Evolutionary conservation across 2,797 vertebrate genomes (phyloP), one percentile per base, ranked within the genome.

Genomic region (Melanotaenia parkinsoni): DNA sequence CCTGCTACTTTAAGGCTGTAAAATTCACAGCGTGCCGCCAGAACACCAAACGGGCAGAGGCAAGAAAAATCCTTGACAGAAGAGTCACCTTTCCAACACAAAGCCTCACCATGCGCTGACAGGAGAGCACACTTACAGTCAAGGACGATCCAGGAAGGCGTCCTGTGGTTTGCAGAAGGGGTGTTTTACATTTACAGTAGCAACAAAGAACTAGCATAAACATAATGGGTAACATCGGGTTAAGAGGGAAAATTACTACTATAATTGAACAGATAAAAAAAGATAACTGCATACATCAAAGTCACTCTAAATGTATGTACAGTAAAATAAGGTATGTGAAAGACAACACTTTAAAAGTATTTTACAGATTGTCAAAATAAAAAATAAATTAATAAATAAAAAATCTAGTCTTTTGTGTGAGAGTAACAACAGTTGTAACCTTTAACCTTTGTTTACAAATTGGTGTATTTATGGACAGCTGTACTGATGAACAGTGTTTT

Each of bases 21-120:
- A 73, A 78, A 78, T 83, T 91, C 84, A 80, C 74, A 83, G 81
- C 58, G 35, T 78, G 84, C 75, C 5, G 35, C 65, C 62, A 63
- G 64, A 87, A 69, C 64, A 69, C 57, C 74, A 80, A 67, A 72
- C 63, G 80, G 63, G 56, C 77, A 73, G 64, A 65, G 64, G 72
- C 56, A 68, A 83, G 68, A 63, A 79, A 33, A 75, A 79, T 65
- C 18, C 37, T 63, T 72, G 80, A 82, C 79, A 83, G 79, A 76
- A 79, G 80, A 80, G 74, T 84, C 81, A 86, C 79, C 58, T 73
- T 63, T 8, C 63, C 67, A 83, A 77, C 74, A 84, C 80, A 88
- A 80, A 78, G 71, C 54, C 60, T 20, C 62, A 66, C 35, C 16
- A 26, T 50, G 63, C 61, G 58, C 67, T 6, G 47, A 57, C 70